Evolutionary conservation across 2,888 invertebrate species (phyloP).

Genomic region (Glyphotaelius pellucidus): DNA sequence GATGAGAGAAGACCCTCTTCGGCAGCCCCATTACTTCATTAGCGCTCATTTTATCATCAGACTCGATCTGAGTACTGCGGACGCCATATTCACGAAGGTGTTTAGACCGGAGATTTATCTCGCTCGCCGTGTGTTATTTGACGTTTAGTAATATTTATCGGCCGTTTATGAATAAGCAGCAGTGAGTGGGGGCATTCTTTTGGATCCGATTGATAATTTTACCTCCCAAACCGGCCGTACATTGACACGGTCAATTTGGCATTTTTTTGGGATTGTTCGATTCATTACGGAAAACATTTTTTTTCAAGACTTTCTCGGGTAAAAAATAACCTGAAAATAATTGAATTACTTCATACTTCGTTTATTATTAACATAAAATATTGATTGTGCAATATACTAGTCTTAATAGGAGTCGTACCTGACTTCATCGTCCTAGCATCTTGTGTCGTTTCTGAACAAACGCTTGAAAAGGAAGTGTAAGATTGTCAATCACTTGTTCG

Average conservation of each 20-base stretch:
- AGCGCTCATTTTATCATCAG: conserved; percentile 63
- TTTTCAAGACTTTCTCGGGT: no score
- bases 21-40: conserved; percentile 63
- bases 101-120: conserved; percentile 35
- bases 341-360: no score
- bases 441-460: no score
- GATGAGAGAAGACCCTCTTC: background rate
- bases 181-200: conserved; percentile 52
- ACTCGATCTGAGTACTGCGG: conserved; percentile 43
- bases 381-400: no score
- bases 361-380: no score
- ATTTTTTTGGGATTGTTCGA: background rate
- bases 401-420: no score
- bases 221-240: conserved; percentile 63
- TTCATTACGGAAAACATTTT: background rate
- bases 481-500: no score
- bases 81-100: conserved; percentile 47
- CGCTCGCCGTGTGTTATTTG: conserved; percentile 20
- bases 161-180: conserved; percentile 48
- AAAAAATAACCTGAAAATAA: no score
- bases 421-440: no score
- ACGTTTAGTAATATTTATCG: conserved; percentile 47
- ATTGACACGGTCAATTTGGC: conserved; percentile 18
- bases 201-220: conserved; percentile 58
- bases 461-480: no score